Evolutionary conservation across 2,888 invertebrate genomes (phyloP).

Genomic region (Dicycla oo): DNA sequence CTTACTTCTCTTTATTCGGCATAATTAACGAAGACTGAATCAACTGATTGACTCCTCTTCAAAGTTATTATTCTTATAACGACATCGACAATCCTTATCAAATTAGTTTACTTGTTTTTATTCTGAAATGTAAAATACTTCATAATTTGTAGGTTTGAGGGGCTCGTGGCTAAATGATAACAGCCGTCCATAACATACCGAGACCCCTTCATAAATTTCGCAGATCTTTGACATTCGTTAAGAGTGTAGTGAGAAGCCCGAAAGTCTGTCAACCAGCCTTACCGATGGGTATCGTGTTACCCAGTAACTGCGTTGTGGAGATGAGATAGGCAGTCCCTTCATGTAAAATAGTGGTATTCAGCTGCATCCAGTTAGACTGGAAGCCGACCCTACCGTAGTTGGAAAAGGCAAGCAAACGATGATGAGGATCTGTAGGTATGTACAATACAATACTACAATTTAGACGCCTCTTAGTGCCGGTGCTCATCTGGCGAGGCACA

Average conservation of each 20-base stretch:
- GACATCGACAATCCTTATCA: constrained; percentile 35
- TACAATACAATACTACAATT: no score
- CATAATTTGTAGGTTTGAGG: neutral
- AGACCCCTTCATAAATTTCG: neutral
- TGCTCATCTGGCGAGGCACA: no score
- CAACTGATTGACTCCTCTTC: constrained; percentile 31
- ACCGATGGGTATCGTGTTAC: no score
- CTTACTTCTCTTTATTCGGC: constrained; percentile 71
- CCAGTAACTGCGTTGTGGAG: no score
- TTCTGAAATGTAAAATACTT: constrained; percentile 33
- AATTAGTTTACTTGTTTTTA: constrained; percentile 26
- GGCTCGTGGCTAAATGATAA: neutral
- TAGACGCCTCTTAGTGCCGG: no score
- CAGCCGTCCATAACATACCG: neutral
- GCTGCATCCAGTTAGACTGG: no score
- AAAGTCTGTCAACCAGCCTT: neutral
- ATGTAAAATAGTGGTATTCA: no score
- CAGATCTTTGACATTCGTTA: neutral
- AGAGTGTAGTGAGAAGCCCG: neutral
- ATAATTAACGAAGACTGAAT: constrained; percentile 64
- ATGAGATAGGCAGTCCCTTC: no score
- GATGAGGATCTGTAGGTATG: no score
- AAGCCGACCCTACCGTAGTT: no score
- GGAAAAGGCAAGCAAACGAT: no score
- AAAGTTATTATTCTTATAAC: constrained; percentile 26